Conservation (phyloP, 2,888 invertebrate genomes). For the Blastobasis adustella region DNA sequence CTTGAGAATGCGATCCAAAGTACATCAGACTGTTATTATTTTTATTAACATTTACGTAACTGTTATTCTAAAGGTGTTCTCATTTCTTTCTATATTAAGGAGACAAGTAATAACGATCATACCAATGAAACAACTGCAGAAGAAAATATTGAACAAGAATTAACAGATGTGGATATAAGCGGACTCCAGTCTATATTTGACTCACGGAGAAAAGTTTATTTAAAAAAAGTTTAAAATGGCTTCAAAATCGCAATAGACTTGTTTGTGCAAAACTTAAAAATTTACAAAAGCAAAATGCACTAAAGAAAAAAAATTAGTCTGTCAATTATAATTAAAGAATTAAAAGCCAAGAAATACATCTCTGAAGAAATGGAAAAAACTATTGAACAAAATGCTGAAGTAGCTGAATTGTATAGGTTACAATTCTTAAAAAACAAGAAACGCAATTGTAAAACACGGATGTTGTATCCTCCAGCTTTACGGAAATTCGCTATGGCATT, state of each 20-base stretch:
- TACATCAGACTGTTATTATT: not conserved
- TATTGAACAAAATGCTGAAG: slow-evolving; percentile 6
- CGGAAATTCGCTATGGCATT: slow-evolving; percentile 1
- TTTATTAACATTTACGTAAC: not conserved
- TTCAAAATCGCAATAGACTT: not conserved
- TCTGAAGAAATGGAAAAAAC: slow-evolving; percentile 5
- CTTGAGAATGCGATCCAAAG: not conserved
- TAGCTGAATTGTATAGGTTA: slow-evolving; percentile 8
- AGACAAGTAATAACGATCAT: not conserved
- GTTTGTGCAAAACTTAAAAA: not conserved
- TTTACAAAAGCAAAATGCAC: not conserved
- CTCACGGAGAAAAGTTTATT: slow-evolving; percentile 1
- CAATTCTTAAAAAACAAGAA: slow-evolving; percentile 3
- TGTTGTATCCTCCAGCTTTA: not conserved
- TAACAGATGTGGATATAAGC: not conserved
- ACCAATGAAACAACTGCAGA: too few relatives aligned
- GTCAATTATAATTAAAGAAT: slow-evolving; percentile 6
- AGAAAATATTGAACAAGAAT: too few relatives aligned
- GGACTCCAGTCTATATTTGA: not conserved
- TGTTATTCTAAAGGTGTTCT: not conserved
- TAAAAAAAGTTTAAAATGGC: not conserved
- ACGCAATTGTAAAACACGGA: not conserved
- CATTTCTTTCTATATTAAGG: not conserved
- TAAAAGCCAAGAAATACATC: slow-evolving; percentile 8
- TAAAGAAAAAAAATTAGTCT: slow-evolving; percentile 8